phyloP scores from a whole-genome alignment of 2,888 invertebrate genomes.

The Pyrocoelia pectoralis region DNA sequence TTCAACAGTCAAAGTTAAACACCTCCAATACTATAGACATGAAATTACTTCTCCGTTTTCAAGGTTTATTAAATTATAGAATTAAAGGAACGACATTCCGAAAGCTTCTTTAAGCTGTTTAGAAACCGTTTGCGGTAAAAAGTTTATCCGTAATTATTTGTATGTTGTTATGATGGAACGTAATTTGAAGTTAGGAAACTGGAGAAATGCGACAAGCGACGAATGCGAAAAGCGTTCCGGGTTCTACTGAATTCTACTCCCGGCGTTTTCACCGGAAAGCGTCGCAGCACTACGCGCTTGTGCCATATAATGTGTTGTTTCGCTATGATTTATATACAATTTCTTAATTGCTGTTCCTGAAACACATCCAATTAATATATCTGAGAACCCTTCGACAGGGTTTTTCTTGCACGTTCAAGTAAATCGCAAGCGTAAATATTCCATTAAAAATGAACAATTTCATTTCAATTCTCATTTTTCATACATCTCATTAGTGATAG shows the following conservation, averaged over 20 bases:
- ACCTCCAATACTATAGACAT: not conserved
- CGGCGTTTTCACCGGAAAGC: conserved; percentile 31
- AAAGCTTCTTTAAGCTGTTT: too few species aligned
- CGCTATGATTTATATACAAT: conserved; percentile 42
- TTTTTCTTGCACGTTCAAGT: too few species aligned
- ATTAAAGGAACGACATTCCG: too few species aligned
- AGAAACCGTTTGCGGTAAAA: not conserved
- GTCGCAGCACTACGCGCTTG: conserved; percentile 32
- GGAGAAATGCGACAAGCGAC: conserved; percentile 23
- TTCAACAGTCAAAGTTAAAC: not conserved
- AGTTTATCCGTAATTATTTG: not conserved
- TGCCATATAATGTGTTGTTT: conserved; percentile 35
- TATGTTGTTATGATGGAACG: conserved; percentile 11
- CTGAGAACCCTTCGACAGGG: too few species aligned
- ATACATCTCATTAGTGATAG: too few species aligned
- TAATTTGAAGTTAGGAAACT: conserved; percentile 16
- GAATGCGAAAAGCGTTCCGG: conserved; percentile 26
- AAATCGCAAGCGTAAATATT: too few species aligned
- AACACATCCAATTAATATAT: conserved; percentile 23
- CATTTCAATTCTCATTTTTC: too few species aligned
- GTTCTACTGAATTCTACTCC: conserved; percentile 34
- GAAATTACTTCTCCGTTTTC: not conserved
- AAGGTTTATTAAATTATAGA: not conserved
- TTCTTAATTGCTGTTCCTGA: conserved; percentile 44
- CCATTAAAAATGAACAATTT: too few species aligned